Percentiles rank a stretch among this genome's conserved stretches.
These are phyloP conservation scores for Phania funesta DNA, from an alignment of 2,888 invertebrate species.

Conservation along the genomic window DNA sequence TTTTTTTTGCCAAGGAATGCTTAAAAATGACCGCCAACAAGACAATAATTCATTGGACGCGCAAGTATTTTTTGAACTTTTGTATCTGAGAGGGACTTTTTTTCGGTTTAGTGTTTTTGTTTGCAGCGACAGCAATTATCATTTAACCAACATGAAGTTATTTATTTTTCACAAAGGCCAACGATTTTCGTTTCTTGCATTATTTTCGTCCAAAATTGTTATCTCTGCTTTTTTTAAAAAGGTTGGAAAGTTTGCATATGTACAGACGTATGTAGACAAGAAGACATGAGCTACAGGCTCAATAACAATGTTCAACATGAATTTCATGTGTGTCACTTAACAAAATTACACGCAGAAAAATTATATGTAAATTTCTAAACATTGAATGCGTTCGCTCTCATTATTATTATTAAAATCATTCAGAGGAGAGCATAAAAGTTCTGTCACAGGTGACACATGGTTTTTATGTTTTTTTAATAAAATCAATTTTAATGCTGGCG, in stretches of 20 bases:
- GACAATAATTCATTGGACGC: constrained; percentile 53
- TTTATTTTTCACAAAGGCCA: constrained; percentile 59
- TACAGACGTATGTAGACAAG: not conserved
- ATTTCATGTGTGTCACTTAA: constrained; percentile 60
- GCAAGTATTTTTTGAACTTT: constrained; percentile 34
- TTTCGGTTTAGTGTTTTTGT: constrained; percentile 29
- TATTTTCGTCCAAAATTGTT: constrained; percentile 30
- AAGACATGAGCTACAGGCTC: constrained; percentile 31
- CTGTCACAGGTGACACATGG: too few relatives aligned
- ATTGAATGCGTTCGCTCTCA: too few relatives aligned
- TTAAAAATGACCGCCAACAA: constrained; percentile 61
- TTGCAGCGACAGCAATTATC: constrained; percentile 66
- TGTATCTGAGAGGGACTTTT: constrained; percentile 8
- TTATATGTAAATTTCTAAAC: not conserved
- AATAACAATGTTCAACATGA: constrained; percentile 64
- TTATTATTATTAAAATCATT: too few relatives aligned
- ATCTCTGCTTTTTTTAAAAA: not conserved
- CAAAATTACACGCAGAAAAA: constrained; percentile 51
- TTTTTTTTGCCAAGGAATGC: constrained; percentile 22
- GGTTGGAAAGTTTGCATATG: not conserved
- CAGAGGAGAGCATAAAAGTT: too few relatives aligned
- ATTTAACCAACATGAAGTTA: constrained; percentile 62
- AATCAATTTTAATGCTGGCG: not conserved
- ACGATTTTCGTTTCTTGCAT: constrained; percentile 44
- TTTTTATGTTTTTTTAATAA: too few relatives aligned